Conservation (phyloP, 2,797 vertebrate genomes). For the Spinus olivaceus region DNA sequence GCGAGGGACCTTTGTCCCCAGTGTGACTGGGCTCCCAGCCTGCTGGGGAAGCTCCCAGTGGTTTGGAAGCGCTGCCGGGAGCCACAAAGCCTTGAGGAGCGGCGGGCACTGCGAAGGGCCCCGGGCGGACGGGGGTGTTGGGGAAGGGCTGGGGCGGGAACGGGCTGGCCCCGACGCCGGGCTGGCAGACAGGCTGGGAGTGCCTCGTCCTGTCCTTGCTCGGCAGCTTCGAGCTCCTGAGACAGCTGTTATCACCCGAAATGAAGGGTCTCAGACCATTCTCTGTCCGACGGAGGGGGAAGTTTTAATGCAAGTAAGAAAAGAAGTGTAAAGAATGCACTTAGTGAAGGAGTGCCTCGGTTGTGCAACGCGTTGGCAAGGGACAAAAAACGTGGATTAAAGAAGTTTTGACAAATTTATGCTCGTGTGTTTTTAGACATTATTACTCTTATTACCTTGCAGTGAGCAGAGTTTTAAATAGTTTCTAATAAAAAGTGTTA, state of each 20-base stretch:
- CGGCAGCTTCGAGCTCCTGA: background rate
- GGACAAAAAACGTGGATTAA: background rate
- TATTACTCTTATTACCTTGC: background rate
- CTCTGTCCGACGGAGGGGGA: background rate
- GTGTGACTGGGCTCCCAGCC: fast-evolving
- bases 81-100: fast-evolving
- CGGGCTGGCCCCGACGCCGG: fast-evolving
- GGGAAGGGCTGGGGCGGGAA: background rate
- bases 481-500: background rate
- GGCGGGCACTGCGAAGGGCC: fast-evolving
- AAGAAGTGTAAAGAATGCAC: background rate
- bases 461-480: background rate
- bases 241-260: background rate
- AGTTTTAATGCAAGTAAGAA: background rate
- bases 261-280: background rate
- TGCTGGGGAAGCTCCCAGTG: fast-evolving
- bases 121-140: fast-evolving
- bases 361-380: background rate
- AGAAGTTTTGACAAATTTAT: background rate
- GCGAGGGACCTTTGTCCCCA: background rate
- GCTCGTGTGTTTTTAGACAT: background rate
- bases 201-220: background rate
- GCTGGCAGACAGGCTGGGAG: background rate
- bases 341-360: background rate
- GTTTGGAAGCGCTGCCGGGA: background rate